Evolutionary conservation across 2,797 vertebrate species (phyloP).

Genomic region (Gallinago stenura): DNA sequence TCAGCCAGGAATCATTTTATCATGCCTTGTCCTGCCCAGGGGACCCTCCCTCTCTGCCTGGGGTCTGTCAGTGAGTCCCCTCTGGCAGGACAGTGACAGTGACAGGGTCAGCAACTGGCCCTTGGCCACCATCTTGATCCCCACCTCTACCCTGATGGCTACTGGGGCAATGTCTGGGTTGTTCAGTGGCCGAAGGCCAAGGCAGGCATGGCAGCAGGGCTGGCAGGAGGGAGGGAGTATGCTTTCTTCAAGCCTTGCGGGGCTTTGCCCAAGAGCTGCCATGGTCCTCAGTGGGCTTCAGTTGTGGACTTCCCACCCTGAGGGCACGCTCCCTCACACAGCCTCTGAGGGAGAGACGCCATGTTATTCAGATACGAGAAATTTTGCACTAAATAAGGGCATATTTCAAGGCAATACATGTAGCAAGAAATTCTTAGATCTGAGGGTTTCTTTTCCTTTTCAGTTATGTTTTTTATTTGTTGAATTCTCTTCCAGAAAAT

Average conservation of each 20-base stretch:
- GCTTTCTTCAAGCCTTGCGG: accelerated
- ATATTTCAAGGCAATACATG: not conserved
- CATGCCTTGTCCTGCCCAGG: accelerated
- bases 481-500: not conserved
- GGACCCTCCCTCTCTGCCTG: accelerated
- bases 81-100: accelerated
- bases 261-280: accelerated
- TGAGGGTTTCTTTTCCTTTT: not conserved
- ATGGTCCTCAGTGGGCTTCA: accelerated
- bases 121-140: accelerated
- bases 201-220: no score
- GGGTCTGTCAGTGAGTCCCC: accelerated
- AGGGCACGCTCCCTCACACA: accelerated
- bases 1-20: not conserved
- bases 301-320: accelerated
- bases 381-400: not conserved
- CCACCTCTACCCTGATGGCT: accelerated
- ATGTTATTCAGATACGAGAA: accelerated
- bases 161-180: accelerated
- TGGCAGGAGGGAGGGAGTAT: accelerated
- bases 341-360: accelerated
- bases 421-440: not conserved
- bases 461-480: slow-evolving; percentile 35
- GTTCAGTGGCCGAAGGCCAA: not conserved
- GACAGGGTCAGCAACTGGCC: no score